Evolutionary conservation across 2,888 invertebrate genomes (phyloP).

Genomic region (Xanthia icteritia): DNA sequence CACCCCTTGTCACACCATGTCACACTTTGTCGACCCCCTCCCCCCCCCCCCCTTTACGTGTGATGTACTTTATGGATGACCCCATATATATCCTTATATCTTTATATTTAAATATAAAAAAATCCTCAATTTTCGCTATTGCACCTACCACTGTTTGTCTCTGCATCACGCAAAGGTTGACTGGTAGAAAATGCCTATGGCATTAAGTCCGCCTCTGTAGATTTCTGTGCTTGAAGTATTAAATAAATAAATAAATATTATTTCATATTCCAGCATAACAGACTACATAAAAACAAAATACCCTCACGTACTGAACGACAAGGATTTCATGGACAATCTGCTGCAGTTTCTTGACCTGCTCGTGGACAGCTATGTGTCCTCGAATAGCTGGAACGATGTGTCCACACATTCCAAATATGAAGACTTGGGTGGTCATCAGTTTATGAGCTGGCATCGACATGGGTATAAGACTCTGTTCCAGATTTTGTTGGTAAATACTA

Average conservation of each 20-base stretch:
- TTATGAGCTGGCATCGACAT: conserved; percentile 76
- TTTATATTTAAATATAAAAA: too few species aligned
- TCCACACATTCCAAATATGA: conserved; percentile 70
- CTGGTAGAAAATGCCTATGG: too few species aligned
- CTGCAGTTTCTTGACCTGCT: conserved; percentile 73
- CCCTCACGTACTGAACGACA: conserved; percentile 68
- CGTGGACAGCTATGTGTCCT: conserved; percentile 74
- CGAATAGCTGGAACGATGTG: conserved; percentile 79
- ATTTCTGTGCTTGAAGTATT: too few species aligned
- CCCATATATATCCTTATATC: too few species aligned
- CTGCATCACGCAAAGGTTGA: too few species aligned
- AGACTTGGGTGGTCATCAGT: conserved; percentile 73
- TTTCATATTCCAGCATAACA: conserved; percentile 67
- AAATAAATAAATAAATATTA: background rate
- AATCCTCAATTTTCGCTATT: too few species aligned
- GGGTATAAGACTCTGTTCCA: conserved; percentile 80
- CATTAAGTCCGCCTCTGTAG: too few species aligned
- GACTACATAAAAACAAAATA: conserved; percentile 70
- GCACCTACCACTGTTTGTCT: too few species aligned
- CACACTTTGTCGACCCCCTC: too few species aligned
- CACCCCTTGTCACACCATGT: too few species aligned
- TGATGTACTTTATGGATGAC: too few species aligned
- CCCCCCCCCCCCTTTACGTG: too few species aligned
- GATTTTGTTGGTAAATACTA: conserved; percentile 69
- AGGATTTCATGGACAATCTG: conserved; percentile 72